Evolutionary conservation across 2,797 vertebrate species (phyloP).

Genomic region (Poecilia wingei): DNA sequence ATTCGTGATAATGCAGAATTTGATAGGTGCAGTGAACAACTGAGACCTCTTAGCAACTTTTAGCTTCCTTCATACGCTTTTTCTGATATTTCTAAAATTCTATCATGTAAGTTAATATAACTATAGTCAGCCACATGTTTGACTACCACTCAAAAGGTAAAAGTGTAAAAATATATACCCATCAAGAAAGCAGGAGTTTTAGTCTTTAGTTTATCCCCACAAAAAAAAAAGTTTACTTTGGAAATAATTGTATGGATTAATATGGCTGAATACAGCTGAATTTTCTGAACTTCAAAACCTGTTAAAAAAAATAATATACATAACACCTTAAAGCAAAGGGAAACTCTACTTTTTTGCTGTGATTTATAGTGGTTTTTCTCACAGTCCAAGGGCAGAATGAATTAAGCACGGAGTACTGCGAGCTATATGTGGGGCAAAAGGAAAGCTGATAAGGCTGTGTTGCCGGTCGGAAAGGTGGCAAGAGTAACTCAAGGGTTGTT

Average conservation of each 20-base stretch:
- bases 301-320: neutral
- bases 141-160: neutral
- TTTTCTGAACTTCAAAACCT: neutral
- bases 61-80: neutral
- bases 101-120: neutral
- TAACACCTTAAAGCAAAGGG: neutral
- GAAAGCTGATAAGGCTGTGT: constrained; percentile 24
- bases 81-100: neutral
- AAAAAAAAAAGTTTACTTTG: neutral
- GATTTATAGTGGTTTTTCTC: constrained; percentile 14
- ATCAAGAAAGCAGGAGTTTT: neutral
- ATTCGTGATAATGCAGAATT: neutral
- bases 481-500: constrained; percentile 33
- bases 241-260: neutral
- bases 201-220: neutral
- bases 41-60: neutral
- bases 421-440: constrained; percentile 32
- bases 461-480: constrained; percentile 30
- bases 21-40: neutral
- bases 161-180: neutral
- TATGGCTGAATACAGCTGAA: neutral
- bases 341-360: constrained; percentile 5
- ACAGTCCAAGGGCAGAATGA: constrained; percentile 43
- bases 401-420: constrained; percentile 36
- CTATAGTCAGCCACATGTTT: neutral